These are phyloP conservation scores for Phenganax marumi DNA, from an alignment of 92 coral and sea anemone genomes.

Conservation along the genomic window DNA sequence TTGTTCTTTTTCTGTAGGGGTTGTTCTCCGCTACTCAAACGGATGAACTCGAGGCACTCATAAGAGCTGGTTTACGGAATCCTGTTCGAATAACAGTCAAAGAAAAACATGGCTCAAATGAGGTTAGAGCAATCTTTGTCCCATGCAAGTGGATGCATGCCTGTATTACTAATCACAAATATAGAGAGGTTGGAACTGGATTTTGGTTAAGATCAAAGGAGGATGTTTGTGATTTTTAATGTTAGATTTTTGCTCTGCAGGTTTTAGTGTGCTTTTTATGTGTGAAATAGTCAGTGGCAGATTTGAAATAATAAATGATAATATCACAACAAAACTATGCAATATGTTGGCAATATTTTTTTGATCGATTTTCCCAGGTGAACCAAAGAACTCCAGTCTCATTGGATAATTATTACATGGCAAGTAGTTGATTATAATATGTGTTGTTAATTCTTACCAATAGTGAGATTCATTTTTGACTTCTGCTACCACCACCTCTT, in stretches of 20 bases:
- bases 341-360: too few species aligned
- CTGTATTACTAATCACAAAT: too few species aligned
- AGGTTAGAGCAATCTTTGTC: conserved; percentile 34
- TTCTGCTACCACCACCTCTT: too few species aligned
- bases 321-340: background rate
- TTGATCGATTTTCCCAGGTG: conserved; percentile 35
- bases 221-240: background rate
- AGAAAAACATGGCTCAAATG: conserved; percentile 68
- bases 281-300: too few species aligned
- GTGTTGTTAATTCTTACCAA: background rate
- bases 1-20: conserved; percentile 59
- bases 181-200: too few species aligned
- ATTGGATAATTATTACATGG: conserved; percentile 77
- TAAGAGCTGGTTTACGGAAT: conserved; percentile 91
- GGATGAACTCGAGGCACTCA: conserved; percentile 85
- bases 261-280: too few species aligned
- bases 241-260: background rate
- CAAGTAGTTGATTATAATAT: conserved; percentile 38
- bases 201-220: background rate
- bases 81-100: conserved; percentile 86
- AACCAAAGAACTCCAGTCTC: conserved; percentile 88
- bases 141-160: too few species aligned
- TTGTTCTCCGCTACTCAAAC: conserved; percentile 97
- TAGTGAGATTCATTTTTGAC: too few species aligned
- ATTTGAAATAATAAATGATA: too few species aligned